Conservation (phyloP, 1,140 invertebrate species). For the Aphelenchoides besseyi region DNA sequence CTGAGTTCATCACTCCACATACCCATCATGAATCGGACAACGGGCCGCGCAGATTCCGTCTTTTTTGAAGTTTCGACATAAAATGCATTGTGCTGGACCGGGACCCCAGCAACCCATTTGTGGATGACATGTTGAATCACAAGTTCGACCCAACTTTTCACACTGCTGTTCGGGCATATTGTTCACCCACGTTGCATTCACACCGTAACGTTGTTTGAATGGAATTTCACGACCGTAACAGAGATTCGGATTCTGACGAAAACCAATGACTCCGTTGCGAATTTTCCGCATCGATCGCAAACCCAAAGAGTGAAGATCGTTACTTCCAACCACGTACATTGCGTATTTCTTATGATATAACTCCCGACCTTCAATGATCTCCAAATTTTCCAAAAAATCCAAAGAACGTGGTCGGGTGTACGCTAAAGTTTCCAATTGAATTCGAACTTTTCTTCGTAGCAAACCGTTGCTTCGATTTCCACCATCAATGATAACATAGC, state of each 20-base stretch:
- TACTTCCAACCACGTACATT: conserved; percentile 43
- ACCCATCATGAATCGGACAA: conserved; percentile 42
- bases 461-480: conserved; percentile 13
- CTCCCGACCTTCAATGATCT: conserved; percentile 46
- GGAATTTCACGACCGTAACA: conserved; percentile 41
- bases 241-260: conserved; percentile 35
- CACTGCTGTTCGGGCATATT: conserved; percentile 28
- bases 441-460: conserved; percentile 18
- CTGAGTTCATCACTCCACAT: neutral
- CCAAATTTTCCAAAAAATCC: conserved; percentile 40
- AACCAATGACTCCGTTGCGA: conserved; percentile 29
- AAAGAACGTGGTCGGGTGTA: conserved; percentile 25
- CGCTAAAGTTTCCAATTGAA: neutral
- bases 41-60: conserved; percentile 31
- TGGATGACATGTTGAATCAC: conserved; percentile 40
- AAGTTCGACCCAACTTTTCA: conserved; percentile 25
- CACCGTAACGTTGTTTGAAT: conserved; percentile 37
- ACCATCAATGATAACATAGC: conserved; percentile 38
- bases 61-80: conserved; percentile 28
- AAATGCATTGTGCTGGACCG: conserved; percentile 34
- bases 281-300: conserved; percentile 38
- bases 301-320: conserved; percentile 34
- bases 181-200: conserved; percentile 12
- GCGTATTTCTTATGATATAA: conserved; percentile 42
- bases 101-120: conserved; percentile 44